Evolutionary conservation across 1,140 invertebrate genomes (phyloP), one percentile per base, ranked within the genome.

Genomic region (Habropoda laboriosa): DNA sequence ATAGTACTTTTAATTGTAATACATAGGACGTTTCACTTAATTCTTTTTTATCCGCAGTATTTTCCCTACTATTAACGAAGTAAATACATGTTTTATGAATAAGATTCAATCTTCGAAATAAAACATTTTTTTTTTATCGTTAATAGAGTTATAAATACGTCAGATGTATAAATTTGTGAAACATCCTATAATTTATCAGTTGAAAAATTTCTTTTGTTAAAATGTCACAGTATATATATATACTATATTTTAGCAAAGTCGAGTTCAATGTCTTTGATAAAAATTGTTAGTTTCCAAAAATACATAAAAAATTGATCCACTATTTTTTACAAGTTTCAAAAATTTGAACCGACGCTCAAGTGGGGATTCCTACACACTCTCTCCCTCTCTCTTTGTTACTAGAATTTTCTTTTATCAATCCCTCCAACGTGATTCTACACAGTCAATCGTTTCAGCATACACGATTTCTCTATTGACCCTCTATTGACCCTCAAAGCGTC

Each of bases 401-500:
- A 0, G 5, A 30, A 32, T 10, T 45, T 71, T 30, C 13, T 45
- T 71, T 30, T 30, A 38, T 40, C 18, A 64, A 16, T 13, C 30
- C 18, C 55, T 47, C n/a, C 27, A 30, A 53, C 3, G 18, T 2
- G 35, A 18, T 70, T 63, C 30, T 53, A 55, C 42, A 63, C 42
- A 63, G 24, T 57, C 45, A 61, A 61, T 10, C 32, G 30, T 27
- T 47, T 53, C 40, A 79, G 10, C 30, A 13, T 40, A 38, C 4
- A 7, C 16, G 53, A 68, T 16, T 32, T 64, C n/a, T 40, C 47
- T 75, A 55, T 53, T 27, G 63, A 76, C 42, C 24, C 40, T 24
- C 45, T 45, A 74, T 77, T 45, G 57, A 79, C 63, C 40, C 27
- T 16, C 13, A 30, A 86, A 82, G 82, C 79, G 79, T 85, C 45